A percentile compares a stretch with the other conserved stretches of the same genome.
Evolutionary conservation across 1,140 invertebrate genomes (phyloP).

Genomic region (Microvelia longipes): DNA sequence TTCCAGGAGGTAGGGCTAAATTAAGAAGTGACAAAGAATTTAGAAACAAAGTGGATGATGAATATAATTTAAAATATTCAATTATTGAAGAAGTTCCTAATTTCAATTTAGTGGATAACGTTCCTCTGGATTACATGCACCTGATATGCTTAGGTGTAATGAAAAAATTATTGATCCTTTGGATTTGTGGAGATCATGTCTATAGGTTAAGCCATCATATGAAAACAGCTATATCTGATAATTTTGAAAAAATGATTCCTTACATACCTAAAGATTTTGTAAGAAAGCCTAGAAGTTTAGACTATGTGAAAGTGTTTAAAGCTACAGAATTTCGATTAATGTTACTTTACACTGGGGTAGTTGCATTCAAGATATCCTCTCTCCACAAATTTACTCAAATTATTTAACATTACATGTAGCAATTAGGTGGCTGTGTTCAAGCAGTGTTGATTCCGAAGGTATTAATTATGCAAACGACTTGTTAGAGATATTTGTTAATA

Average conservation of each 20-base stretch:
- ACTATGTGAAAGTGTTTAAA: neutral
- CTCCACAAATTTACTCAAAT: neutral
- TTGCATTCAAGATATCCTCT: neutral
- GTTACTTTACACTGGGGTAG: neutral
- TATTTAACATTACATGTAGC: neutral
- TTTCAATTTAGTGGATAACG: neutral
- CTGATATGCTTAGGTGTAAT: neutral
- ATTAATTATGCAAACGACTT: neutral
- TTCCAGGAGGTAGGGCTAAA: neutral
- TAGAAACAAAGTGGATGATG: neutral
- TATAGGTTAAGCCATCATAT: too few relatives aligned
- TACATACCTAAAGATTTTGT: neutral
- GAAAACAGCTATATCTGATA: too few relatives aligned
- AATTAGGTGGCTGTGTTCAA: neutral
- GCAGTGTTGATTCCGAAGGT: neutral
- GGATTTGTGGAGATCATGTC: too few relatives aligned
- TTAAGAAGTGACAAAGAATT: neutral
- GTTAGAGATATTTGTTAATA: neutral
- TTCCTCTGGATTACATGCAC: neutral
- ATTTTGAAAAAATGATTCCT: too few relatives aligned
- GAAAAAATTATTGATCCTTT: neutral
- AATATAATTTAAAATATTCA: neutral
- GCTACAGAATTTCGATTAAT: neutral
- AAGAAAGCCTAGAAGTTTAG: neutral
- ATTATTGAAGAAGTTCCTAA: neutral